Percentiles rank a stretch among this genome's conserved stretches.
These are phyloP conservation scores for Siphamia tubifer DNA, from an alignment of 2,113 vertebrate species.

Conservation along the genomic window DNA sequence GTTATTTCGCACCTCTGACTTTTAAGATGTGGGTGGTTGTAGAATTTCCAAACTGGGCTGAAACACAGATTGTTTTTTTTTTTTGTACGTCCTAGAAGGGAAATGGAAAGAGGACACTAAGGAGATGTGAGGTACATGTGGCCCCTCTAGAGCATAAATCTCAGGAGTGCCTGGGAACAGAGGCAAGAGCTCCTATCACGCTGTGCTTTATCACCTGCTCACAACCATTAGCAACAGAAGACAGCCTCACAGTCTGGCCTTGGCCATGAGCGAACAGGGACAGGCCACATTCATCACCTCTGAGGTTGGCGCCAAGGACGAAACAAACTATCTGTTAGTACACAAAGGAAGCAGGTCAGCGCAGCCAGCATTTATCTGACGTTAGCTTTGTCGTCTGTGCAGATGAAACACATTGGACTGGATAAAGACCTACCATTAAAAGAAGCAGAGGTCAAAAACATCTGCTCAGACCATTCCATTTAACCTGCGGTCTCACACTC, in stretches of 20 bases:
- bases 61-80: background rate
- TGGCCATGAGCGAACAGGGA: constrained; percentile 27
- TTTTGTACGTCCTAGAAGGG: background rate
- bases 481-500: too few species aligned
- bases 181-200: constrained; percentile 29
- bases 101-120: background rate
- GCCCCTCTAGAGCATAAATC: background rate
- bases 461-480: too few species aligned
- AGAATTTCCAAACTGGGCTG: background rate
- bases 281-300: constrained; percentile 50
- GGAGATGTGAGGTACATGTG: background rate
- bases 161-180: constrained; percentile 23
- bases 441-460: background rate
- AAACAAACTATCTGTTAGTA: background rate
- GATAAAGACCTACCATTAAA: background rate
- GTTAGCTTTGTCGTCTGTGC: background rate
- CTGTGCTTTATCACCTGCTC: constrained; percentile 54
- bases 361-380: background rate
- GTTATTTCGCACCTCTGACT: too few species aligned
- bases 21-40: background rate
- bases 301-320: constrained; percentile 18
- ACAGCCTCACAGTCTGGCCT: constrained; percentile 27
- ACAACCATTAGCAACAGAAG: constrained; percentile 42
- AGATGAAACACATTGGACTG: background rate
- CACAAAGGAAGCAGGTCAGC: background rate